These are phyloP conservation scores for Pegoplata infirma DNA, from an alignment of 2,888 invertebrate species.

Conservation along the genomic window DNA sequence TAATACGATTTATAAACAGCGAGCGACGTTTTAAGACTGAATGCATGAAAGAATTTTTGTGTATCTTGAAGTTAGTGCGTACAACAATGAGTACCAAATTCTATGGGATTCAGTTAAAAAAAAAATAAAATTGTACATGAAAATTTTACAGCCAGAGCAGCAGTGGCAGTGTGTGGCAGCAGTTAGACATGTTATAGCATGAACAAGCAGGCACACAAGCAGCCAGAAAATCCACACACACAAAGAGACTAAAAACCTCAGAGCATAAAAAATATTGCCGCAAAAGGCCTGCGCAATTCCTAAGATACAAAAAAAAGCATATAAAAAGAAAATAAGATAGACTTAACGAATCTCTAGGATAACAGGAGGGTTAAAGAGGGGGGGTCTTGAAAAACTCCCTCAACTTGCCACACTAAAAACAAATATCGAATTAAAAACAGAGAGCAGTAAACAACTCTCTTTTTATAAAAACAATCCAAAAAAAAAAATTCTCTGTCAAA, in stretches of 20 bases:
- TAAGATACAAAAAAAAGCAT: not conserved
- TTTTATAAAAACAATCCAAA: no score
- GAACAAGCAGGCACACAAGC: constrained; percentile 15
- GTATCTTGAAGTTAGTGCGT: constrained; percentile 66
- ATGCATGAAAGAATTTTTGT: constrained; percentile 66
- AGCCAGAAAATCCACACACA: constrained; percentile 7
- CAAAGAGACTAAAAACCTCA: not conserved
- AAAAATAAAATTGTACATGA: no score
- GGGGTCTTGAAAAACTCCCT: not conserved
- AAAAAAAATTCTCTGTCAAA: not conserved
- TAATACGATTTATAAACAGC: constrained; percentile 67
- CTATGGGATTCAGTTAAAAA: constrained; percentile 41
- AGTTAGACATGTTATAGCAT: no score
- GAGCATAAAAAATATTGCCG: constrained; percentile 19
- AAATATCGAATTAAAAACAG: not conserved
- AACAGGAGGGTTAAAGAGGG: not conserved
- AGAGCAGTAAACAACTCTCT: not conserved
- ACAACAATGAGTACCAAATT: constrained; percentile 49
- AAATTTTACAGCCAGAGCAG: constrained; percentile 10
- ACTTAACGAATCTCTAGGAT: not conserved
- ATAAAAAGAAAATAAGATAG: not conserved
- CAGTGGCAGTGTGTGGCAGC: not conserved
- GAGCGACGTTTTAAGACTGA: constrained; percentile 73
- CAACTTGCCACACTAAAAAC: not conserved
- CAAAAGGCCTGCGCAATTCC: constrained; percentile 50